Conservation (phyloP, 2,113 vertebrate species). For the Cephalopholis sonnerati region DNA sequence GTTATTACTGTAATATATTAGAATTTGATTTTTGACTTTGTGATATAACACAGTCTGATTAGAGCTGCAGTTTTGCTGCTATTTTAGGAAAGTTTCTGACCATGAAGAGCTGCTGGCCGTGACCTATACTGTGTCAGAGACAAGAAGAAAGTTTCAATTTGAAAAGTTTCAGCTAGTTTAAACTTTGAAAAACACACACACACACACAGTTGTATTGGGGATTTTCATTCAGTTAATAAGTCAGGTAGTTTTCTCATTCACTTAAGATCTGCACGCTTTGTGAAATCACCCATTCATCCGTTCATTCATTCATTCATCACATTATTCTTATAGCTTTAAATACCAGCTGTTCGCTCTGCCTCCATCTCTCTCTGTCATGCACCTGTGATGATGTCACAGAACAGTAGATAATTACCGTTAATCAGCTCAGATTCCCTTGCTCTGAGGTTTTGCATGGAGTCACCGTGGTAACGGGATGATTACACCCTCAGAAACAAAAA, state of each 20-base stretch:
- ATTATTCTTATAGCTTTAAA: background rate
- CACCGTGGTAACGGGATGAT: conserved; percentile 14
- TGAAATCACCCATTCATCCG: background rate
- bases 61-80: background rate
- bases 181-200: conserved; percentile 5
- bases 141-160: background rate
- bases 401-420: conserved; percentile 10
- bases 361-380: background rate
- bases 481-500: conserved; percentile 9
- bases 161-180: background rate
- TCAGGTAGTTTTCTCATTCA: background rate
- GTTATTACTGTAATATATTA: background rate
- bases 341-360: background rate
- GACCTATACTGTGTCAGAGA: background rate
- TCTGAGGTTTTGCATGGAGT: background rate
- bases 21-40: background rate
- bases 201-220: background rate
- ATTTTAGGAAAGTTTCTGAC: conserved; percentile 5
- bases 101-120: background rate
- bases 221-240: background rate
- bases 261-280: background rate
- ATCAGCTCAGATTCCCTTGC: background rate
- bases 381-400: conserved; percentile 14
- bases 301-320: background rate
- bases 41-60: background rate